Evolutionary conservation across 1,140 invertebrate species (phyloP), one percentile per base, ranked within the genome.

Genomic region (Drosophila sproati): DNA sequence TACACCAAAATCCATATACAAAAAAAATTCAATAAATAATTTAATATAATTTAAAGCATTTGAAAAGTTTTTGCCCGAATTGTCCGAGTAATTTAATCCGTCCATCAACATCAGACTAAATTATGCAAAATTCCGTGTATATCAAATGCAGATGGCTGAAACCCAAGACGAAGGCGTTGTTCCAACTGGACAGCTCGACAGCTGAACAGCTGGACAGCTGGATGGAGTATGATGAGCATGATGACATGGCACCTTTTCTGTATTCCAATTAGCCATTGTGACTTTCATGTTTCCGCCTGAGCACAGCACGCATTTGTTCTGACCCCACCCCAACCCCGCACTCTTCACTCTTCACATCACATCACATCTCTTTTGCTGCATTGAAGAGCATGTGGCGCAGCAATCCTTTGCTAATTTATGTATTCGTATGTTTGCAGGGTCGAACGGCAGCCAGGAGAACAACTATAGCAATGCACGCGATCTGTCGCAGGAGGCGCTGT

Each of bases 381-480:
- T 20, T 20, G 1, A 20, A 2, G 50, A 41, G 39, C 39, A 43
- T n/a, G 29, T 50, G 61, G 12, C 35, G n/a, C 29, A 54, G 1
- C n/a, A 45, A 45, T 7, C 32, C n/a, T 31, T 74, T 3, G 12
- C 39, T 73, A 56, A 55, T 45, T 54, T 47, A 51, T 32, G 37
- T 32, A 8, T 52, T 41, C 10, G 37, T 32, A 8, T 52, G 35
- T 6, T 83, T 78, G n/a, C 66, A 89, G 85, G 85, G 85, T 80
- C 83, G 5, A 89, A 77, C 28, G 43, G 34, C 51, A 85, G 73
- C 59, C 91, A 81, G 59, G 97, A 98, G 88, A 97, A 97, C 92
- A 97, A 96, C 92, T 98, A 98, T 93, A 96, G 96, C 51, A 98
- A 97, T 91, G 97, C 96, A 50, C 97, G 97, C 92, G 97, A 98